Evolutionary conservation across 2,113 vertebrate genomes (phyloP), one percentile per base, ranked within the genome.

Genomic region (Syrmaticus mikado): DNA sequence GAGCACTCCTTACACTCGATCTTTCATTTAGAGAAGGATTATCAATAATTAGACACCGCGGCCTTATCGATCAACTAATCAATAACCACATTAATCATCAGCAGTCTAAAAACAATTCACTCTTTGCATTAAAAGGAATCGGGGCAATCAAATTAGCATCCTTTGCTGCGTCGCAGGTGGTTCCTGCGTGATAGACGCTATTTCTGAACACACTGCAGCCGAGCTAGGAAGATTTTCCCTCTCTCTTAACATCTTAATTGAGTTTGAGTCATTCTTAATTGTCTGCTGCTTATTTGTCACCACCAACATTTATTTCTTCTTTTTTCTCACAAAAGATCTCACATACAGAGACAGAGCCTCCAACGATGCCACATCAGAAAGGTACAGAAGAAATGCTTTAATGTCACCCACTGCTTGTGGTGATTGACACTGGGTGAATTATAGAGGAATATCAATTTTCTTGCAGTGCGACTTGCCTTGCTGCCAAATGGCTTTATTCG

Each of bases 21-120:
- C 98, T 98, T 98, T 98, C 98, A 98, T 98, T 98, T 97, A 97
- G 96, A 94, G 97, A 97, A 96, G 96, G 98, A 98, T 98, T 98
- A 98, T 98, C 98, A 98, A 98, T 98, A 98, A 98, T 98, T 98
- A 98, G 97, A 98, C 97, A 97, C 95, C 97, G 76, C 97, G 97
- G 97, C 98, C 97, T 97, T 97, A 98, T 98, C 96, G 98, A 98
- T 97, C 96, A 97, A 12, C 93, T 97, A 95, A 98, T 98, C 98
- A 96, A 98, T 98, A 97, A n/a, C 58, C 84, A 96, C 97, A 98
- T 98, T 98, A 98, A 98, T 98, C 98, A 98, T 87, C 95, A 93
- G 95, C 94, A 95, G 94, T 38, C 97, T 96, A 96, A 97, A 97
- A 98, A 97, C 97, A 97, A 98, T 97, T 97, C 97, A 96, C 80